phyloP scores from a whole-genome alignment of 2,888 invertebrate genomes.

The Schizotus pectinicornis region DNA sequence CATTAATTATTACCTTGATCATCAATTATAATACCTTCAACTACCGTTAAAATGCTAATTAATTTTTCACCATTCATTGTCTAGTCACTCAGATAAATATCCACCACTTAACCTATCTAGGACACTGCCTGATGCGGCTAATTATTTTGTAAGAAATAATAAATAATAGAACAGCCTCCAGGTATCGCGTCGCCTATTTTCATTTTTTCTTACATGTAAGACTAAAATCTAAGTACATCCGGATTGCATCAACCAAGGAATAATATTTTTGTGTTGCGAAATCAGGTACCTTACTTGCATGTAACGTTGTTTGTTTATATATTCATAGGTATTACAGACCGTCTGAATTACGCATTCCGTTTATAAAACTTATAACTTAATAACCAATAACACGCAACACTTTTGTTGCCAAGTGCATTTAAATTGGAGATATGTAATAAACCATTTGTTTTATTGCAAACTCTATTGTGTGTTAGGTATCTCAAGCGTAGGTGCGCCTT shows the following conservation, averaged over 20 bases:
- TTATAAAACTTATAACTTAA: not conserved
- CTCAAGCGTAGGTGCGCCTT: too few relatives aligned
- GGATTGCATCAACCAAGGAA: not conserved
- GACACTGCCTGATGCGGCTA: conserved; percentile 18
- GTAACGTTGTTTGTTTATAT: not conserved
- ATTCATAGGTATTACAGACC: not conserved
- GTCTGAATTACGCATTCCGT: not conserved
- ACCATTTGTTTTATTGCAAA: conserved; percentile 3
- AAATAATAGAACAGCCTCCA: not conserved
- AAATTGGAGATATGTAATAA: conserved; percentile 1
- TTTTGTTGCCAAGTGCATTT: conserved; percentile 2
- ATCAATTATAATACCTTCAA: conserved; percentile 27
- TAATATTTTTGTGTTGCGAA: conserved; percentile 12
- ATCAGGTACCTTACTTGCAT: conserved; percentile 11
- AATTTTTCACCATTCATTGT: conserved; percentile 26
- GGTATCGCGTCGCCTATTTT: conserved; percentile 2
- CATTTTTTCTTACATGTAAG: conserved; percentile 18
- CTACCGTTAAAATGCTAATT: conserved; percentile 28
- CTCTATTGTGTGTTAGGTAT: conserved; percentile 1
- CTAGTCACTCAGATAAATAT: conserved; percentile 19
- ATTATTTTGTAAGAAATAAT: conserved; percentile 25
- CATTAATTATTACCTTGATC: conserved; percentile 29
- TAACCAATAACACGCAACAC: conserved; percentile 5
- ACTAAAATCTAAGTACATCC: conserved; percentile 3
- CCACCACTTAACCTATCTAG: conserved; percentile 11